Percentiles rank a stretch among this genome's conserved stretches.
Evolutionary conservation across 2,888 invertebrate genomes (phyloP).

Genomic region (Drosophila buzzatii): DNA sequence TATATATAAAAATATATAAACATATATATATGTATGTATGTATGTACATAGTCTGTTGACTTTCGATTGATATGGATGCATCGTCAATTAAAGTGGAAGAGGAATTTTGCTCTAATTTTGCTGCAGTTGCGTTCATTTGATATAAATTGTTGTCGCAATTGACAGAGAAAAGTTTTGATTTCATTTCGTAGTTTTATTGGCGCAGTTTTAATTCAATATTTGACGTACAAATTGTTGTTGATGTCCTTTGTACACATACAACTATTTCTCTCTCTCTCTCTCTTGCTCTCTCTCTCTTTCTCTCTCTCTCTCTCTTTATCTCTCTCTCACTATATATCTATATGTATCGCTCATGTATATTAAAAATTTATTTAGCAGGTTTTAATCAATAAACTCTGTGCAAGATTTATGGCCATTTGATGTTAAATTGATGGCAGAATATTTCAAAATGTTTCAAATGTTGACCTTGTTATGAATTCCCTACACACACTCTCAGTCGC

Average conservation of each 20-base stretch:
- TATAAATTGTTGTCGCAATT: constrained; percentile 61
- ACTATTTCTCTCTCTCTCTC: too few species aligned
- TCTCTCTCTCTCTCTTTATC: too few species aligned
- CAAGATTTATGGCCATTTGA: constrained; percentile 64
- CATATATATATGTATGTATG: background rate
- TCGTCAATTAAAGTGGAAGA: constrained; percentile 46
- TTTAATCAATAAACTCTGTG: constrained; percentile 44
- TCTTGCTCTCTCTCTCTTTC: too few species aligned
- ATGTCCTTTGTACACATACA: constrained; percentile 5
- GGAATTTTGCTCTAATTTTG: constrained; percentile 46
- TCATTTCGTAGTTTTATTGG: constrained; percentile 36
- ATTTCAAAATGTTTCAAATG: constrained; percentile 35
- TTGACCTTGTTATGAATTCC: constrained; percentile 62
- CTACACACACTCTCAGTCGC: background rate
- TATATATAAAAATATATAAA: constrained; percentile 14
- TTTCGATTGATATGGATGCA: constrained; percentile 59
- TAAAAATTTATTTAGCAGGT: constrained; percentile 69
- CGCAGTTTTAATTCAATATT: constrained; percentile 51
- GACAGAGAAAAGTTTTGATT: constrained; percentile 35
- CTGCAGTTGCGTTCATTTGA: constrained; percentile 38
- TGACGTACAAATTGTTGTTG: constrained; percentile 33
- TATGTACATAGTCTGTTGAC: constrained; percentile 41
- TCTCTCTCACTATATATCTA: background rate
- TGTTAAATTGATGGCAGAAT: constrained; percentile 65
- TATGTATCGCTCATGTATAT: constrained; percentile 51